Evolutionary conservation across 2,888 invertebrate species (phyloP).

Genomic region (Euzophera pinguis): DNA sequence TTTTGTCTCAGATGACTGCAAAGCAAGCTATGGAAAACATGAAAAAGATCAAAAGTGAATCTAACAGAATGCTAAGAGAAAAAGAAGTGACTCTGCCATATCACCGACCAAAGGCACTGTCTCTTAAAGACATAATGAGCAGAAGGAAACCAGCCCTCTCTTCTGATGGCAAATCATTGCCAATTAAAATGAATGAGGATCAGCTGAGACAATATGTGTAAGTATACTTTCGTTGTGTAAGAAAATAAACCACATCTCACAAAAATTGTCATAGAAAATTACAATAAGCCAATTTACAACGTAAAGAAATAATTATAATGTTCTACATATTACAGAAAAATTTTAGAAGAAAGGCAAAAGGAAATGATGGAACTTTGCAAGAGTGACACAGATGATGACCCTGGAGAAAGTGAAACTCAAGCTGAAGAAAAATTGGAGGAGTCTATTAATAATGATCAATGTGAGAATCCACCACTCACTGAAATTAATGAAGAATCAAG

Average conservation of each 20-base stretch:
- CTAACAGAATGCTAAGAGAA: constrained; percentile 89
- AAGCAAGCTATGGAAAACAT: constrained; percentile 85
- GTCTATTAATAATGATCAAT: not conserved
- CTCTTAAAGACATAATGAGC: constrained; percentile 88
- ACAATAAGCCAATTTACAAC: not conserved
- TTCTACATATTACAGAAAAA: constrained; percentile 65
- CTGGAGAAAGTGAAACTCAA: not conserved
- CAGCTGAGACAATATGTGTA: constrained; percentile 84
- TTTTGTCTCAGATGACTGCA: constrained; percentile 81
- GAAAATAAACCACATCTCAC: too few species aligned
- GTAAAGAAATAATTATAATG: constrained; percentile 1
- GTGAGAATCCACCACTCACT: constrained; percentile 16
- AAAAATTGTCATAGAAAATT: too few species aligned
- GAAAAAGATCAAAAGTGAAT: constrained; percentile 90
- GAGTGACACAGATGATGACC: constrained; percentile 83
- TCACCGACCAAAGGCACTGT: constrained; percentile 89
- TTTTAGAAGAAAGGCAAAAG: constrained; percentile 85
- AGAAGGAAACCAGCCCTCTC: constrained; percentile 56
- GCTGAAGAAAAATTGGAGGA: not conserved
- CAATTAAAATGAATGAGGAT: constrained; percentile 83
- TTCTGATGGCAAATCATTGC: constrained; percentile 63
- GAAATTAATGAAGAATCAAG: constrained; percentile 1
- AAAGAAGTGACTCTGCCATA: constrained; percentile 89
- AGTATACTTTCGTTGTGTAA: constrained; percentile 37
- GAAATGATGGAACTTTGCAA: constrained; percentile 88